phyloP scores from a whole-genome alignment of 2,888 invertebrate species.

The Sabatieria punctata region DNA sequence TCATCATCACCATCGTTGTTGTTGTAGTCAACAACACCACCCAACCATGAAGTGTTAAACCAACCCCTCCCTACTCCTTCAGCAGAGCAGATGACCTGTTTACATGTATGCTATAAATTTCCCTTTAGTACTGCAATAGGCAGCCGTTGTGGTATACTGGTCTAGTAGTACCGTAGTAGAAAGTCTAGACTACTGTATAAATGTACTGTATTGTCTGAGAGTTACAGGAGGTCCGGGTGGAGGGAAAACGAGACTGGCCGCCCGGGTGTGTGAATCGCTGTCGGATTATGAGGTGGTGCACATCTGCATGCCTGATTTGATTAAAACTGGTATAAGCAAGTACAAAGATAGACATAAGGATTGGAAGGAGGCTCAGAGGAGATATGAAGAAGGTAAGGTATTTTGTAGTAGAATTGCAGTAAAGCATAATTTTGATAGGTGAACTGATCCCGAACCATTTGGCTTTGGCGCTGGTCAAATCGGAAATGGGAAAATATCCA shows the following conservation, averaged over 20 bases:
- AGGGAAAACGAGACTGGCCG: conserved; percentile 26
- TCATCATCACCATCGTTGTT: no score
- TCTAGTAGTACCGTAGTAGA: no score
- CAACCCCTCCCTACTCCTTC: no score
- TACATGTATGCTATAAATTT: no score
- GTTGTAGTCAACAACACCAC: no score
- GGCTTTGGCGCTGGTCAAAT: conserved; percentile 26
- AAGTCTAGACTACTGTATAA: no score
- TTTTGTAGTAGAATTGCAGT: no score
- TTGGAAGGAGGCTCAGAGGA: conserved; percentile 26
- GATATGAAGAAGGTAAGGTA: conserved; percentile 25
- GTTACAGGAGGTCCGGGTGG: conserved; percentile 29
- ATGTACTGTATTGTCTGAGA: not conserved
- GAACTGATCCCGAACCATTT: conserved; percentile 27
- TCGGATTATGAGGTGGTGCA: conserved; percentile 22
- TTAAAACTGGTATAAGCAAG: conserved; percentile 20
- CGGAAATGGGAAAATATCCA: conserved; percentile 24
- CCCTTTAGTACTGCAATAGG: no score
- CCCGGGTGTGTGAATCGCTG: conserved; percentile 18
- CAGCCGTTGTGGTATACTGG: no score
- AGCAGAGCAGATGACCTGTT: no score
- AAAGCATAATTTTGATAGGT: no score
- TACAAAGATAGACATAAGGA: conserved; percentile 28
- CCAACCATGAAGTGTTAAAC: no score
- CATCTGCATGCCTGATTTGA: conserved; percentile 28